Percentiles rank a stretch among this genome's conserved stretches.
Conservation (phyloP, 2,888 invertebrate genomes). For the Argyresthia goedartella region DNA sequence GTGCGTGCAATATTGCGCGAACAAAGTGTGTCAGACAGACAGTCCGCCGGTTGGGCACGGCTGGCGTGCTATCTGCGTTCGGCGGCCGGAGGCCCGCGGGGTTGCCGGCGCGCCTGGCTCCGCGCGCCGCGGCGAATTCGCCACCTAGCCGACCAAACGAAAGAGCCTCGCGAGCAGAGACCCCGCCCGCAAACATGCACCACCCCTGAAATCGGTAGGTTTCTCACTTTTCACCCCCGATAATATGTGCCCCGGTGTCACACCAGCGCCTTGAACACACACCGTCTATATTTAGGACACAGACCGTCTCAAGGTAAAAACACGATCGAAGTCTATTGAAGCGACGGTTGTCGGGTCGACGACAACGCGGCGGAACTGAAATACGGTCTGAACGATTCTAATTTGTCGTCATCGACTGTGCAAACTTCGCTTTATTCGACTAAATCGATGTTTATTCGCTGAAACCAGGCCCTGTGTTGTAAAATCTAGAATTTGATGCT, state of each 20-base stretch:
- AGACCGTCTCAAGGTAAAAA: slow-evolving; percentile 26
- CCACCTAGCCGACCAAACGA: slow-evolving; percentile 46
- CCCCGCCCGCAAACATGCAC: not conserved
- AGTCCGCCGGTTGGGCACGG: slow-evolving; percentile 46
- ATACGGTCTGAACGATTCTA: not conserved
- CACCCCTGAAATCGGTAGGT: slow-evolving; percentile 32
- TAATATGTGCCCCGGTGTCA: slow-evolving; percentile 8
- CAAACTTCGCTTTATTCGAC: not conserved
- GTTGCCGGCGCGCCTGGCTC: slow-evolving; percentile 60
- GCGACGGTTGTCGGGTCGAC: not conserved
- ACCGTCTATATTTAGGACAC: slow-evolving; percentile 29
- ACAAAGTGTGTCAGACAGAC: slow-evolving; percentile 40
- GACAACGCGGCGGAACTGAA: not conserved
- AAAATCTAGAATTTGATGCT: too few species aligned
- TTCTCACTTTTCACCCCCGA: not conserved
- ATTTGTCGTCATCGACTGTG: not conserved
- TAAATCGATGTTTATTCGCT: too few species aligned
- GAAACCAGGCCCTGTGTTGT: too few species aligned
- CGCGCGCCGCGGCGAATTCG: slow-evolving; percentile 55
- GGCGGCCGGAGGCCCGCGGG: slow-evolving; percentile 59
- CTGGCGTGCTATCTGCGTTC: slow-evolving; percentile 65
- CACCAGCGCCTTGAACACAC: slow-evolving; percentile 22
- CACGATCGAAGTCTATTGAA: not conserved
- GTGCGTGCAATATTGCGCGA: not conserved
- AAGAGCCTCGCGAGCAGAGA: slow-evolving; percentile 60